Evolutionary conservation across 2,113 vertebrate genomes (phyloP).

Genomic region (Tenebrosternarchus preto): DNA sequence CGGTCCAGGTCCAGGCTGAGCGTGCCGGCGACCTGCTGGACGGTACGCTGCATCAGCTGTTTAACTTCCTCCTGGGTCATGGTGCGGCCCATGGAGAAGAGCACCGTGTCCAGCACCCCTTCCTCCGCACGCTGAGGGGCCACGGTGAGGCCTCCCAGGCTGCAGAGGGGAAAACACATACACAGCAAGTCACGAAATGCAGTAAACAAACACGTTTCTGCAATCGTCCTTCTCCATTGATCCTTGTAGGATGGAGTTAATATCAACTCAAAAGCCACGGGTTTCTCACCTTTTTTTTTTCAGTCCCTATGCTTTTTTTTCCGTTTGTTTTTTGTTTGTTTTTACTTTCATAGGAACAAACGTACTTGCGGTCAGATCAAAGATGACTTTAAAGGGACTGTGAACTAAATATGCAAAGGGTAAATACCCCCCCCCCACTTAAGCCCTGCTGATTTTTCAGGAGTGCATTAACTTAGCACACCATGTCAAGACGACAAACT

Average conservation of each 20-base stretch:
- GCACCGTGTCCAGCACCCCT: constrained; percentile 81
- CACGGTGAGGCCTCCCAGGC: constrained; percentile 56
- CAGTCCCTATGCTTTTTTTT: too few relatives aligned
- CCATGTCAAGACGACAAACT: too few relatives aligned
- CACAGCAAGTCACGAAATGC: constrained; percentile 30
- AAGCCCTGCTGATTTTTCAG: too few relatives aligned
- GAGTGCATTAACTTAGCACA: too few relatives aligned
- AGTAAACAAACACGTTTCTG: neutral
- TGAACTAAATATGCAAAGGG: too few relatives aligned
- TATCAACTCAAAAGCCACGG: neutral
- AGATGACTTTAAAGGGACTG: neutral
- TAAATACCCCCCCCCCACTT: too few relatives aligned
- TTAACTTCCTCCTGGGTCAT: constrained; percentile 90
- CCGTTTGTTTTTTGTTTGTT: neutral
- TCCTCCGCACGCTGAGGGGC: constrained; percentile 68
- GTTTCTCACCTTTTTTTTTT: neutral
- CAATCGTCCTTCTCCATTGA: neutral
- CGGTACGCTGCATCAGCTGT: constrained; percentile 85
- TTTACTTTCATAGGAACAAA: neutral
- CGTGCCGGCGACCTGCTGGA: constrained; percentile 84
- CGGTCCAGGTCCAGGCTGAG: constrained; percentile 81
- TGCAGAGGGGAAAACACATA: constrained; percentile 57
- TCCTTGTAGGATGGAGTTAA: neutral
- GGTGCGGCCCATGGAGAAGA: constrained; percentile 87
- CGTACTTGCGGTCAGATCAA: neutral